phyloP scores from a whole-genome alignment of 2,113 vertebrate species.

The Cololabis saira region DNA sequence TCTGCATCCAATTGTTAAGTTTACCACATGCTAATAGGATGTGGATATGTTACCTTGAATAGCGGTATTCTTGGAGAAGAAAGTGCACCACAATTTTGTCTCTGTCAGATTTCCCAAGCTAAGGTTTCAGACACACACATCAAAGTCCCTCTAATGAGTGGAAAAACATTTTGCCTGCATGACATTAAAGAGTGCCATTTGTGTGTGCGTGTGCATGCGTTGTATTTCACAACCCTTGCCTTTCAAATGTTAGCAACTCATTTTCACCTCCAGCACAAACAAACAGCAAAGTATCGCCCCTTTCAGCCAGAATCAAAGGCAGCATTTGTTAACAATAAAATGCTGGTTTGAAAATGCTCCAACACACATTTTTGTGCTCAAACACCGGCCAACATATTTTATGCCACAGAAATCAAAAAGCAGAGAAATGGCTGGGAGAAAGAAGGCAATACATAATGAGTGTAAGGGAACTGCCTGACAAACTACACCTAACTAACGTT shows the following conservation, averaged over 20 bases:
- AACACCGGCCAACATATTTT: constrained; percentile 72
- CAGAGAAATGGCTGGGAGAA: constrained; percentile 50
- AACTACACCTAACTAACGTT: constrained; percentile 52
- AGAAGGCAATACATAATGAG: constrained; percentile 48
- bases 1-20: constrained; percentile 59
- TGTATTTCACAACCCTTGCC: constrained; percentile 69
- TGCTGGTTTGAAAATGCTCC: constrained; percentile 77
- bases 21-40: constrained; percentile 70
- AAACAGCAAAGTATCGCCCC: constrained; percentile 72
- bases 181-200: constrained; percentile 72
- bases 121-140: constrained; percentile 77
- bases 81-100: constrained; percentile 66
- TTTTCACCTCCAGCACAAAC: constrained; percentile 85
- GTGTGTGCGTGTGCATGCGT: constrained; percentile 31
- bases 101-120: constrained; percentile 77
- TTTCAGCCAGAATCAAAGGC: constrained; percentile 77
- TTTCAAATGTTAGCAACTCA: constrained; percentile 76
- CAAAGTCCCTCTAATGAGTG: constrained; percentile 78
- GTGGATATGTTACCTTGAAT: constrained; percentile 76
- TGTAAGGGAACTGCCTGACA: constrained; percentile 58
- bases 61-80: constrained; percentile 64
- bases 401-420: constrained; percentile 72
- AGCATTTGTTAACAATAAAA: constrained; percentile 85
- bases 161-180: constrained; percentile 75
- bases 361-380: constrained; percentile 72